phyloP scores from a whole-genome alignment of 2,797 vertebrate genomes.

The Crypturellus tataupa region DNA sequence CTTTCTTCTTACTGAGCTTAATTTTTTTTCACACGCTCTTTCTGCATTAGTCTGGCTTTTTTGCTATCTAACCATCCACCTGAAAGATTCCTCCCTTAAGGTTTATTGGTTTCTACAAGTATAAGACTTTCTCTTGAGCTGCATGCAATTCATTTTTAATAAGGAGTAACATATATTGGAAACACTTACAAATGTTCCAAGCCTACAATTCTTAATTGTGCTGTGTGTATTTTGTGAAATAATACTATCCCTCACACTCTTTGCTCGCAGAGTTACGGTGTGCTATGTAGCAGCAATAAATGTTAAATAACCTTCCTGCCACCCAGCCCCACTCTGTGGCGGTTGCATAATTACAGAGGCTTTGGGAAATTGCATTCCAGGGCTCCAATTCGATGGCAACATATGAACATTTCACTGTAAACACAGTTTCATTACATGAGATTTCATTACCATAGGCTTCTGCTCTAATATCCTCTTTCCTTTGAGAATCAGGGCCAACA shows the following conservation, averaged over 20 bases:
- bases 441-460: slow-evolving; percentile 74
- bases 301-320: slow-evolving; percentile 21
- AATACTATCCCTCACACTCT: not conserved
- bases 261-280: not conserved
- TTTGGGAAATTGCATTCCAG: slow-evolving; percentile 38
- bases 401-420: slow-evolving; percentile 34
- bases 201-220: not conserved
- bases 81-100: not conserved
- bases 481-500: slow-evolving; percentile 51
- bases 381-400: slow-evolving; percentile 51
- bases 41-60: not conserved
- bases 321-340: not conserved
- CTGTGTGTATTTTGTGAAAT: slow-evolving; percentile 20
- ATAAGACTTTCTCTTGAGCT: slow-evolving; percentile 6
- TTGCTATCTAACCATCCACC: not conserved
- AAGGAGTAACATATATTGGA: not conserved
- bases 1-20: not conserved
- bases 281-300: slow-evolving; percentile 18
- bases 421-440: slow-evolving; percentile 27
- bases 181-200: not conserved
- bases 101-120: not conserved
- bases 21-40: not conserved
- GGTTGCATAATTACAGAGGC: slow-evolving; percentile 45
- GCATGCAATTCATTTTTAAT: not conserved
- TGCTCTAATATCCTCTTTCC: slow-evolving; percentile 64